Percentiles rank a stretch among this genome's conserved stretches.
Evolutionary conservation across 2,113 vertebrate genomes (phyloP).

Genomic region (Hyla sarda): DNA sequence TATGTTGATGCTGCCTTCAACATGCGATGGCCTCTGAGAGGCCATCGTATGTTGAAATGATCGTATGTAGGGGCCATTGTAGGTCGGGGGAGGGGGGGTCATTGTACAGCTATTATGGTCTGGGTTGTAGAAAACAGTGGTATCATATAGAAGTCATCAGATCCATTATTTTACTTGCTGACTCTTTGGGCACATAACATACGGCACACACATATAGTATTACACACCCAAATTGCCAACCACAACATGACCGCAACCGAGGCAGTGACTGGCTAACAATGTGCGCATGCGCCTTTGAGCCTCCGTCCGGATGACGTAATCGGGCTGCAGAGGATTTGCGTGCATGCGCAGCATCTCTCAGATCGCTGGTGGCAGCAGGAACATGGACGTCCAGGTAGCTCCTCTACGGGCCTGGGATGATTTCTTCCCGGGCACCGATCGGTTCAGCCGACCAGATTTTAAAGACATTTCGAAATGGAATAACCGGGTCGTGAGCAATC

Average conservation of each 20-base stretch:
- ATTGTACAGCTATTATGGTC: no score
- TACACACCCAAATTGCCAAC: background rate
- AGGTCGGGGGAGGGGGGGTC: no score
- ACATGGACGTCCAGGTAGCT: slow-evolving; percentile 79
- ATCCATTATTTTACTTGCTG: no score
- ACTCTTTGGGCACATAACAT: background rate
- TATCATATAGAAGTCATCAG: no score
- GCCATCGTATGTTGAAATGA: no score
- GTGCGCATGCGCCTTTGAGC: background rate
- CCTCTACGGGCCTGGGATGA: slow-evolving; percentile 88
- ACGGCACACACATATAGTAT: background rate
- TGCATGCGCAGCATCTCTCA: slow-evolving; percentile 38
- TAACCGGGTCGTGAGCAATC: slow-evolving; percentile 90
- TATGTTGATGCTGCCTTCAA: no score
- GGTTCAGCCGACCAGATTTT: slow-evolving; percentile 84
- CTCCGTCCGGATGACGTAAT: background rate
- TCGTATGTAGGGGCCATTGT: no score
- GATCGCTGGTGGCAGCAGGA: background rate
- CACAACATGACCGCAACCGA: slow-evolving; percentile 15
- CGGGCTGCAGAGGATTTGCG: background rate
- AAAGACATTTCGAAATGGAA: slow-evolving; percentile 89
- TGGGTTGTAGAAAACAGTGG: no score
- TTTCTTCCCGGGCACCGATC: slow-evolving; percentile 84
- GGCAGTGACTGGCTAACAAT: no score
- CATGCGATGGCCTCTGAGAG: no score